Base-by-base conservation (phyloP, 2,888 invertebrate genomes). In the Shargacucullia verbasci region DNA sequence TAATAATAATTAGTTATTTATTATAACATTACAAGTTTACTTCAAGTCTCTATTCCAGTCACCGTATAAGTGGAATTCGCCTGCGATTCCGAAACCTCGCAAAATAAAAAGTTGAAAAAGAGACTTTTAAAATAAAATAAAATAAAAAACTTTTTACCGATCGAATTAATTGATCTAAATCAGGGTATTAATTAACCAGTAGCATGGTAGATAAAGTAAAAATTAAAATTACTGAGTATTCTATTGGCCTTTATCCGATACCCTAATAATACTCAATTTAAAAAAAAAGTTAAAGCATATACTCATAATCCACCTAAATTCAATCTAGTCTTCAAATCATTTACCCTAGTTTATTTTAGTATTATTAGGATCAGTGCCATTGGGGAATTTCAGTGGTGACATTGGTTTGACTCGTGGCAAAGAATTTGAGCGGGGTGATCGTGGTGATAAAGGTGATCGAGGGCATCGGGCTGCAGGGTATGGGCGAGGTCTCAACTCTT, bases 401-500 rank as follows among this genome's bases (percentile, higher is more conserved):
- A 82, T 75, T 3, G 82, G 75, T 43, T 75, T 76, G 9, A 79
- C 79, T 34, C 89, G 78, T 0, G 93, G 89, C 13, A 91, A 49
- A 0, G 93, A 92, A 52, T 78, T 87, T 1, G 91, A 79, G 8
- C 92, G 83, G 0, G 85, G 85, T 14, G 81, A 82, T 64, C 70
- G 60, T 8, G 85, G 79, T 8, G 83, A 80, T 14, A 59, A 74
- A 3, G 83, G 81, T 6, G 83, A 80, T 7, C 80, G 78, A 0
- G 75, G 73, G 50, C 78, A 69, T 15, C 80, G 70, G 0, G 81
- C 45, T 7, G 73, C 68, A 4, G 80, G 83, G 31, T 91, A 91
- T 0, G 92, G 92, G 2, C 91, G 84, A 27, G 83, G 73, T 5
- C 93, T 83, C 2, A 93, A 74, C 56, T 93, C 93, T 61, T 93